Evolutionary conservation across 2,113 vertebrate genomes (phyloP), one percentile per base, ranked within the genome.

Genomic region (Ramphastos sulfuratus): DNA sequence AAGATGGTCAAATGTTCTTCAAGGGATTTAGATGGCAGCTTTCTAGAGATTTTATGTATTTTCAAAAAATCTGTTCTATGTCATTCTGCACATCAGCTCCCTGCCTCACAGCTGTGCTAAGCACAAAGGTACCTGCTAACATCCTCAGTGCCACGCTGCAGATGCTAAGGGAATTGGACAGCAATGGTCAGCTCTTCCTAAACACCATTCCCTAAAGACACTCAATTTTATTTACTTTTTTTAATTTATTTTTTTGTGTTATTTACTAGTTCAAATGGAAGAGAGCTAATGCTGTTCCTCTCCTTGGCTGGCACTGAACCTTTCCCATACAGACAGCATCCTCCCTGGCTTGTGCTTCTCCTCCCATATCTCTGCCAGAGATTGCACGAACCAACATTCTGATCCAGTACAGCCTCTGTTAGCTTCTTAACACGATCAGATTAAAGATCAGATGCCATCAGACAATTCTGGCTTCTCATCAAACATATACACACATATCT

Each of bases 1-100:
- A 76, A 75, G 63, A 65, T 2, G 48, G 67, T 42, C 61, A 61
- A 58, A 44, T 1, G 3, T 17, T 80, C 80, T 71, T 70, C 27
- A 63, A 83, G 55, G 67, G 95, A 92, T 55, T 55, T 25, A 33
- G 55, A 65, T 39, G 56, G 24, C 90, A 87, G 64, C 33, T 85
- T 66, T 83, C 72, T 80, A 91, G 5, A 25, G 18, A 74, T 87
- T 87, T 77, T 27, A 70, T 65, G 0, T 23, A 85, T 56, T 77
- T 92, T 96, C 93, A 56, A 84, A 78, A 91, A 91, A 72, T 55
- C 87, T 78, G 48, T 60, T 92, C 48, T 90, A 37, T 83, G 42
- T 88, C 79, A 72, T 50, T 77, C 64, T 81, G 44, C 56, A 85
- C 48, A 59, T 74, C 61, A 65, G 44, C 52, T 52, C 65, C 44